phyloP scores from a whole-genome alignment of 2,888 invertebrate genomes.

The Allygus modestus region DNA sequence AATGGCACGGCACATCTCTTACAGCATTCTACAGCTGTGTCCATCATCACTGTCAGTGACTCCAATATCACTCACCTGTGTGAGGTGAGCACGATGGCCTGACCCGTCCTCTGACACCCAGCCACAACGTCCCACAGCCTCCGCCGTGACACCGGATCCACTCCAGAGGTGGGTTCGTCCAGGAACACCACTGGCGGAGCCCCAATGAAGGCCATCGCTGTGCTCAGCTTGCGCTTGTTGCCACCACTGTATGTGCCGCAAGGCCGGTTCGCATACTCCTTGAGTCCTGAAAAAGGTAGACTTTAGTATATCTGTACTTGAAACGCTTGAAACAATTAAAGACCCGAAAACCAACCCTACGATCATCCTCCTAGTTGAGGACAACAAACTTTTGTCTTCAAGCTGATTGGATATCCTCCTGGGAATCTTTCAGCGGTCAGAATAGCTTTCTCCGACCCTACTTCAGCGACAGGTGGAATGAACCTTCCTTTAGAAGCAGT shows the following conservation, averaged over 20 bases:
- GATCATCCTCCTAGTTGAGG: neutral
- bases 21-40: no score
- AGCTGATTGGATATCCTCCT: no score
- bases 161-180: constrained; percentile 80
- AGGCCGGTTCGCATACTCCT: constrained; percentile 50
- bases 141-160: constrained; percentile 88
- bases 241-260: constrained; percentile 80
- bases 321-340: constrained; percentile 37
- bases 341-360: no score
- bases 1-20: no score
- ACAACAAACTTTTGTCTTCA: no score
- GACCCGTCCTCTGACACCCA: constrained; percentile 82
- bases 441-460: no score
- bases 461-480: no score
- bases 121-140: constrained; percentile 87
- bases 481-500: no score
- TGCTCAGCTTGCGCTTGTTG: constrained; percentile 85
- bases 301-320: no score
- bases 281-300: constrained; percentile 27
- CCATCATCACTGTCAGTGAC: no score
- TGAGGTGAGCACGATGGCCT: constrained; percentile 88
- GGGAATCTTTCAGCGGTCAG: no score
- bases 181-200: constrained; percentile 83
- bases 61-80: constrained; percentile 79
- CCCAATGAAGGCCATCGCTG: constrained; percentile 84